phyloP scores from a whole-genome alignment of 2,113 vertebrate genomes.

The Trochalopteron elliotii region DNA sequence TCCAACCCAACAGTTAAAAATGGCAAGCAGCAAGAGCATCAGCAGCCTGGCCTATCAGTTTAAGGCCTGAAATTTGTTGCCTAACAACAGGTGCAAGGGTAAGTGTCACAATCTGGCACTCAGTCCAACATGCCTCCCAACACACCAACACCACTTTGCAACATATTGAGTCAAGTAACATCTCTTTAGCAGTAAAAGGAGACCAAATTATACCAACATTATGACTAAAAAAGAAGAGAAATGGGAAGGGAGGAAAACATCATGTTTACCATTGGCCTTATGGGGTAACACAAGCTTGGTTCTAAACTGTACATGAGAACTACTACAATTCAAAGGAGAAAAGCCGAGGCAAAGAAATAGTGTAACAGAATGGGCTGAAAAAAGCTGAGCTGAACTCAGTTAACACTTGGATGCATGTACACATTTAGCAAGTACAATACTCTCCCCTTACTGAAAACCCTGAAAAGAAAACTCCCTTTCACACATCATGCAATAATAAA shows the following conservation, averaged over 20 bases:
- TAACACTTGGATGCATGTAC: neutral
- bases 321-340: neutral
- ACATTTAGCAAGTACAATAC: neutral
- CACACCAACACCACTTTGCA: rapidly evolving
- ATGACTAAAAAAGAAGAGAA: neutral
- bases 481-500: neutral
- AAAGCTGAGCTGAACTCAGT: neutral
- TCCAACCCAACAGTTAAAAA: slow-evolving; percentile 10
- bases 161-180: neutral
- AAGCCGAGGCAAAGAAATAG: neutral
- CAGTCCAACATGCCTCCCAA: neutral
- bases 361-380: neutral
- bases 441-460: neutral
- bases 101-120: neutral
- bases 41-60: neutral
- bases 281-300: neutral
- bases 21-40: neutral
- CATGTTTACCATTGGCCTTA: neutral
- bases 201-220: neutral
- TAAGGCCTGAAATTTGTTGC: neutral
- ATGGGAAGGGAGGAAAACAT: rapidly evolving
- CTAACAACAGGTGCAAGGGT: neutral
- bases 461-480: slow-evolving; percentile 31
- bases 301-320: neutral
- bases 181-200: neutral